Conservation (phyloP, 2,888 invertebrate species). For the Elysia crispata region DNA sequence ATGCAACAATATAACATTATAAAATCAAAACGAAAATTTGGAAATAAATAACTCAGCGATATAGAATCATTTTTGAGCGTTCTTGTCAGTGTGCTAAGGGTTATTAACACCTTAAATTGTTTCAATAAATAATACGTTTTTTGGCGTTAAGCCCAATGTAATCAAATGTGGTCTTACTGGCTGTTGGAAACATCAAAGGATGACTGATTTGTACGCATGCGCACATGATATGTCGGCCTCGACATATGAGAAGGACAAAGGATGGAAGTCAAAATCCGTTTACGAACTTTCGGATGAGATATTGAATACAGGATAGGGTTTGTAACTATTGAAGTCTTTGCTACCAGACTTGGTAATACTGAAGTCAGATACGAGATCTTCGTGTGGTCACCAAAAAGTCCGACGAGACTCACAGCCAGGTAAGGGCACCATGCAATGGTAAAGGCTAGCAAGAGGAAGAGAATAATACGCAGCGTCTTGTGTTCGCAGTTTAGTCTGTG, state of each 20-base stretch:
- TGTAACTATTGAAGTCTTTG: slow-evolving; percentile 83
- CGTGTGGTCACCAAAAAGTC: slow-evolving; percentile 82
- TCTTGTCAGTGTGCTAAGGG: no score
- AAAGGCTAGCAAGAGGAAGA: slow-evolving; percentile 80
- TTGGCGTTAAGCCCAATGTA: no score
- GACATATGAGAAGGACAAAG: neutral
- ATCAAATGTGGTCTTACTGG: no score
- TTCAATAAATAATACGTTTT: no score
- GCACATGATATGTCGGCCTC: no score
- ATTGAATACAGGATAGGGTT: slow-evolving; percentile 78
- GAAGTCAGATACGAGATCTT: slow-evolving; percentile 84
- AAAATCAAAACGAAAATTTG: no score
- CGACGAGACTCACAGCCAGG: slow-evolving; percentile 85
- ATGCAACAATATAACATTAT: no score
- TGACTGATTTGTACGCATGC: no score
- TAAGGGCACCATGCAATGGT: slow-evolving; percentile 90
- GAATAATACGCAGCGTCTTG: slow-evolving; percentile 49
- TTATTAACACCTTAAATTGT: no score
- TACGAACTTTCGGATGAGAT: slow-evolving; percentile 54
- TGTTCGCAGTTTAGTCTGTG: slow-evolving; percentile 48
- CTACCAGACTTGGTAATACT: slow-evolving; percentile 85
- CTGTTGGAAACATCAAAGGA: no score
- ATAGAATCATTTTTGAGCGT: no score
- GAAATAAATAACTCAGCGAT: no score
- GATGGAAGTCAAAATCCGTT: slow-evolving; percentile 34